These are phyloP conservation scores for Bufo bufo DNA, from an alignment of 2,113 vertebrate genomes.

Conservation along the genomic window DNA sequence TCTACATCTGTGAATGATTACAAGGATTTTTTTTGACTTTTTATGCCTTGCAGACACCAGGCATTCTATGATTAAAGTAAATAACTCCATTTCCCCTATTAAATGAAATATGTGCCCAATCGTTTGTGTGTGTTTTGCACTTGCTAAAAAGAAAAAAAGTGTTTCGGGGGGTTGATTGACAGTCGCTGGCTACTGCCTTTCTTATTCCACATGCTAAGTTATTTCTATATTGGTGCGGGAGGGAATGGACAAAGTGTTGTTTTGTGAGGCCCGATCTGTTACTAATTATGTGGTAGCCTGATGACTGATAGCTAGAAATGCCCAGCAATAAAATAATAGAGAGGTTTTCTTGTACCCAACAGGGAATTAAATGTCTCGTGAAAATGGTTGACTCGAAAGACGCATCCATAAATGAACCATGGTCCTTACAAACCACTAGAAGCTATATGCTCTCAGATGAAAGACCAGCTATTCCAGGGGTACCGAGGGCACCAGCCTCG, in stretches of 20 bases:
- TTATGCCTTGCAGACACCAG: constrained; percentile 3
- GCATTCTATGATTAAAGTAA: constrained; percentile 20
- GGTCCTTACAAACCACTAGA: background rate
- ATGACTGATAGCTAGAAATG: background rate
- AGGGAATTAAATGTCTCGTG: constrained; percentile 4
- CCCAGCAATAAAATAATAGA: background rate
- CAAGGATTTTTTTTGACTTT: background rate
- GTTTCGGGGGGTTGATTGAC: constrained; percentile 18
- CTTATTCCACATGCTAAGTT: background rate
- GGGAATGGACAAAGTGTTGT: constrained; percentile 9
- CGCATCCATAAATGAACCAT: background rate
- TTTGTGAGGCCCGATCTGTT: constrained; percentile 24
- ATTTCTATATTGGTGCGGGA: background rate
- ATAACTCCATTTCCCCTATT: constrained; percentile 9
- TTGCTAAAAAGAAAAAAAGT: background rate
- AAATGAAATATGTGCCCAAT: constrained; percentile 10
- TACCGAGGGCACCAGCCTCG: background rate
- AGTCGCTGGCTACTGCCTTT: background rate
- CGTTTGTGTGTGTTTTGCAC: constrained; percentile 18
- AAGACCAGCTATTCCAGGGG: background rate
- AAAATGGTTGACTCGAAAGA: background rate
- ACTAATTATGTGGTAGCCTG: constrained; percentile 8
- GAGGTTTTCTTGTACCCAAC: background rate
- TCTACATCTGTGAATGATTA: constrained; percentile 48
- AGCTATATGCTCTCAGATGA: background rate